These are phyloP conservation scores for Clarias fuscus DNA, from an alignment of 2,797 vertebrate genomes.

Conservation along the genomic window DNA sequence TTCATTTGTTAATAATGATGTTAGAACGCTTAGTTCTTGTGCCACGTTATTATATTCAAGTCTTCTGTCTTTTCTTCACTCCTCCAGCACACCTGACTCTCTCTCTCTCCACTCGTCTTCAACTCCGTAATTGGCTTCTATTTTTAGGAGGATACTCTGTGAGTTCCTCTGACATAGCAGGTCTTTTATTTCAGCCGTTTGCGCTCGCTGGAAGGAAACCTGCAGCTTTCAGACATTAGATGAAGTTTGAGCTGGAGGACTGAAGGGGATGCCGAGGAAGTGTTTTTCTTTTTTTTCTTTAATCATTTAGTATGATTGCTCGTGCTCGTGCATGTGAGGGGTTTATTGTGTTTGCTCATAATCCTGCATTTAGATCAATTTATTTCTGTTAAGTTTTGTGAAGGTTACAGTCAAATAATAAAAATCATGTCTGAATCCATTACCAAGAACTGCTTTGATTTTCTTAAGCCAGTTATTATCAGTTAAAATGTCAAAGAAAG, in stretches of 20 bases:
- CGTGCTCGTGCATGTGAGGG: background rate
- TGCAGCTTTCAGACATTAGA: background rate
- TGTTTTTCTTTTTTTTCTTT: background rate
- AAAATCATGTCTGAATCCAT: background rate
- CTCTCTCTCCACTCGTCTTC: background rate
- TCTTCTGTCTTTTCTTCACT: background rate
- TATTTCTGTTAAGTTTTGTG: background rate
- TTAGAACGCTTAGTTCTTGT: background rate
- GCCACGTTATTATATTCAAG: background rate
- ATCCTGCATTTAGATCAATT: background rate
- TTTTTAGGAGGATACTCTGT: background rate
- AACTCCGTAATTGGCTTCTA: background rate
- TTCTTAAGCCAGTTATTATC: background rate
- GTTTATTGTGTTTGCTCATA: too few relatives aligned
- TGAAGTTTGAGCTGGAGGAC: background rate
- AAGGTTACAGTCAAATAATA: background rate
- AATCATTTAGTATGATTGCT: background rate
- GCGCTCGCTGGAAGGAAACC: background rate
- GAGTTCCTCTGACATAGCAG: background rate
- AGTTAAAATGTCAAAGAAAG: background rate
- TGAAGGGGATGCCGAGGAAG: background rate
- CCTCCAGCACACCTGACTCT: background rate
- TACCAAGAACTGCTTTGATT: conserved; percentile 1
- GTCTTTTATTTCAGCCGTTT: background rate
- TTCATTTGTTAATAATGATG: background rate